Evolutionary conservation across 2,888 invertebrate species (phyloP).

Genomic region (Lasioglossum morio): DNA sequence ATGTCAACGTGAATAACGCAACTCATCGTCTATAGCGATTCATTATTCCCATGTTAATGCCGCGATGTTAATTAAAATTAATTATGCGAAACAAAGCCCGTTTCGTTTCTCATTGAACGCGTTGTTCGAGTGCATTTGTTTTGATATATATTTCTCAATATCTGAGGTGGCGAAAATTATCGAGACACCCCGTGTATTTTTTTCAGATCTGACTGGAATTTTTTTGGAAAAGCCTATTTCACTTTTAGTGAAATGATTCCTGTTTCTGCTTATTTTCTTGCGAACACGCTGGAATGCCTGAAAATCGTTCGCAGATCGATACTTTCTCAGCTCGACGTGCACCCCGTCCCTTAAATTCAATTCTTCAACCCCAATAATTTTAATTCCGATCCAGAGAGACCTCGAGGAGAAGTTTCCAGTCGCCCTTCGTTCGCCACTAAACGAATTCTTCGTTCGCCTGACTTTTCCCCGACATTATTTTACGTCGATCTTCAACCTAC

Average conservation of each 20-base stretch:
- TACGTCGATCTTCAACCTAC: neutral
- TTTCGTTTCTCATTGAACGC: no score
- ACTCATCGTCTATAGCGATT: neutral
- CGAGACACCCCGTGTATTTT: neutral
- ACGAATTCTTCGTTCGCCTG: slow-evolving; percentile 18
- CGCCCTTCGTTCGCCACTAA: slow-evolving; percentile 1
- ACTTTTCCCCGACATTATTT: neutral
- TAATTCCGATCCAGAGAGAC: neutral
- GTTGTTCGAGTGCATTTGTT: neutral
- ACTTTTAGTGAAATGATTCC: neutral
- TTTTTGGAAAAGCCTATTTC: no score
- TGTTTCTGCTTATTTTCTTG: neutral
- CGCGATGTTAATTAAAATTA: neutral
- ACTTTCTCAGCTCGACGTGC: neutral
- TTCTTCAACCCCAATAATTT: slow-evolving; percentile 19
- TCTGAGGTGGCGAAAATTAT: neutral
- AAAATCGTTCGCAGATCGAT: neutral
- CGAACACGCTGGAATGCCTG: neutral
- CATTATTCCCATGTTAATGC: neutral
- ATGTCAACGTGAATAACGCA: neutral
- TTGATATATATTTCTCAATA: neutral
- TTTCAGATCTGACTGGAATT: no score
- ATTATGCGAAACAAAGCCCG: neutral
- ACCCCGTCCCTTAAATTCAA: neutral
- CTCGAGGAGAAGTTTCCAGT: neutral